Base-by-base conservation (phyloP, 2,888 invertebrate species). In the Scaptomyza parva region DNA sequence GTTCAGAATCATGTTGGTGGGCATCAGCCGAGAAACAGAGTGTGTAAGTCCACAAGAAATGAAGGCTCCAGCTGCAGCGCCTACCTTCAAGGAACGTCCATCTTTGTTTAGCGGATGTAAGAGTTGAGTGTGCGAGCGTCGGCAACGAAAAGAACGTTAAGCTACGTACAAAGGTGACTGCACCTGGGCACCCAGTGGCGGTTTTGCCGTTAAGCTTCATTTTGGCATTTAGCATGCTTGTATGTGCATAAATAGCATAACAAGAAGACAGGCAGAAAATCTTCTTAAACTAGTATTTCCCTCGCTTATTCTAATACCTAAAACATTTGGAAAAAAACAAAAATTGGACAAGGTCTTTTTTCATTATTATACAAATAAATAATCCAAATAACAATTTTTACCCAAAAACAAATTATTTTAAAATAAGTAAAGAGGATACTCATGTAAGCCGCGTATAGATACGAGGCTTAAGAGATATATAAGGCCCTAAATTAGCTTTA, bases 71-170 rank as follows among this genome's bases (percentile, higher is more conserved):
- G 64, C 66, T 73, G 75, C 80, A 71, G 72, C 75, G 88, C 70
- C 78, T 78, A 76, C 69, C 80, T 78, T 75, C 84, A 75, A 70
- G 65, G 65, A 70, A 70, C 78, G 69, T 69, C 48, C 67, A 64
- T 70, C 68, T 67, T 73, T 59, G 52, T 18, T 50, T 53, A 80
- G 54, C 65, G 72, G 70, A 66, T 70, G 76, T 64, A 51, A 41
- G 55, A 58, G 44, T 53, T 64, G 76, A 61, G 68, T 75, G 76
- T 71, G 63, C 70, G 63, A 68, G 64, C 68, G 64, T 64, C 76
- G 55, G 58, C 64, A 59, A 58, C 58, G 26, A 51, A 55, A 28
- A 22, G 44, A 24, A 61, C 37, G 48, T 26, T 35, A 48, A 51
- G 64, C 64, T 64, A 54, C 63, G 62, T 54, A 54, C 54, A 65